A percentile compares a stretch with the other conserved stretches of the same genome.
phyloP scores from a whole-genome alignment of 2,113 vertebrate genomes.

The Jaculus jaculus region DNA sequence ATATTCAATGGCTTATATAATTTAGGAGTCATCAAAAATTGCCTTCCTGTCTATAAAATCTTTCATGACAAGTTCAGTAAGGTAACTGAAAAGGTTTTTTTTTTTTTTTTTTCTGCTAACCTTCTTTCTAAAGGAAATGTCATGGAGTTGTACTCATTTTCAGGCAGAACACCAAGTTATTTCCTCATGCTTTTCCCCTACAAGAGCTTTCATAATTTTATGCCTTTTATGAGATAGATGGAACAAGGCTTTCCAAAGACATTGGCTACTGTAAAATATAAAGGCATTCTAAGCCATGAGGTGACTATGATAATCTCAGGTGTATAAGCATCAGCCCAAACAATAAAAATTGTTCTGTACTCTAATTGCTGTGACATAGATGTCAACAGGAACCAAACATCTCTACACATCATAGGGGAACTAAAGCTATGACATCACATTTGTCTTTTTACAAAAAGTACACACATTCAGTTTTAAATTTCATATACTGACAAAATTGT shows the following conservation, averaged over 20 bases:
- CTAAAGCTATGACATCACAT: background rate
- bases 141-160: constrained; percentile 36
- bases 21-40: background rate
- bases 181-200: constrained; percentile 13
- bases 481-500: background rate
- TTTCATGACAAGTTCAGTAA: background rate
- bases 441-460: background rate
- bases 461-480: background rate
- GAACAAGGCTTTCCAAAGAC: constrained; percentile 47
- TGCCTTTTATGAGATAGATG: constrained; percentile 9
- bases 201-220: constrained; percentile 42
- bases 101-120: background rate
- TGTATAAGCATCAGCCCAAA: background rate
- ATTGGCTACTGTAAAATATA: background rate
- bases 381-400: background rate
- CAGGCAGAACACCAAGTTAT: constrained; percentile 44
- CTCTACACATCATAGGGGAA: background rate
- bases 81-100: background rate
- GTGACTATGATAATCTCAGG: constrained; percentile 20
- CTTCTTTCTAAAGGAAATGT: background rate
- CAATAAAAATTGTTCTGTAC: constrained; percentile 10
- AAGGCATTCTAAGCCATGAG: constrained; percentile 11
- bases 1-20: background rate
- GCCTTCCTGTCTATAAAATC: background rate
- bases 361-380: constrained; percentile 23